phyloP scores from a whole-genome alignment of 2,888 invertebrate genomes.

The Drosophila antonietae region DNA sequence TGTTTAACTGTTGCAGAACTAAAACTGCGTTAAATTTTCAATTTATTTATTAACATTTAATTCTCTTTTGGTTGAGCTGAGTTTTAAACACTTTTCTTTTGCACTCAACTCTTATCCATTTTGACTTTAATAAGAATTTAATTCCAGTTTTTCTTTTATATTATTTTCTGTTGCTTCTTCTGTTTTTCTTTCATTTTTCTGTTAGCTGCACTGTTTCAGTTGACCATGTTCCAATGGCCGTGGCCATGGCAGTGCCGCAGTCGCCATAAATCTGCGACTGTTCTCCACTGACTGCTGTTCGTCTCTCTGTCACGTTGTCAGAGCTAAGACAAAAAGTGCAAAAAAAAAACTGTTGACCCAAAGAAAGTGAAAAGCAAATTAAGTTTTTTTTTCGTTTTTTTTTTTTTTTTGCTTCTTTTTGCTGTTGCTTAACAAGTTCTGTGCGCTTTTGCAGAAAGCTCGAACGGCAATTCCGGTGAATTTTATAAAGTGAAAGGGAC shows the following conservation, averaged over 20 bases:
- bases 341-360: constrained; percentile 38
- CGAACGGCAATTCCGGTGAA: constrained; percentile 29
- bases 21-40: constrained; percentile 20
- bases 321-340: constrained; percentile 7
- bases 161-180: neutral
- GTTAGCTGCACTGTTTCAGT: constrained; percentile 20
- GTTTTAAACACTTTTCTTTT: neutral
- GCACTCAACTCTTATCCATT: constrained; percentile 28
- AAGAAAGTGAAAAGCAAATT: constrained; percentile 52
- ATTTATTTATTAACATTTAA: constrained; percentile 17
- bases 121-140: constrained; percentile 38
- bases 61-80: neutral
- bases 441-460: constrained; percentile 14
- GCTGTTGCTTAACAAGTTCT: constrained; percentile 51
- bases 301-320: constrained; percentile 30
- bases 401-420: neutral
- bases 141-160: constrained; percentile 2
- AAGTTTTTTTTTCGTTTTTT: constrained; percentile 28
- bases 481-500: constrained; percentile 45
- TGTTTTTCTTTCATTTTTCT: constrained; percentile 4
- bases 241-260: constrained; percentile 51
- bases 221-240: constrained; percentile 63
- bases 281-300: constrained; percentile 1
- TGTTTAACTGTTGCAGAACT: constrained; percentile 19
- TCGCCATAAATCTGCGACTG: constrained; percentile 16